A percentile compares a stretch with the other conserved stretches of the same genome.
Conservation (phyloP, 2,797 vertebrate species). For the Synaphobranchus kaupii region DNA sequence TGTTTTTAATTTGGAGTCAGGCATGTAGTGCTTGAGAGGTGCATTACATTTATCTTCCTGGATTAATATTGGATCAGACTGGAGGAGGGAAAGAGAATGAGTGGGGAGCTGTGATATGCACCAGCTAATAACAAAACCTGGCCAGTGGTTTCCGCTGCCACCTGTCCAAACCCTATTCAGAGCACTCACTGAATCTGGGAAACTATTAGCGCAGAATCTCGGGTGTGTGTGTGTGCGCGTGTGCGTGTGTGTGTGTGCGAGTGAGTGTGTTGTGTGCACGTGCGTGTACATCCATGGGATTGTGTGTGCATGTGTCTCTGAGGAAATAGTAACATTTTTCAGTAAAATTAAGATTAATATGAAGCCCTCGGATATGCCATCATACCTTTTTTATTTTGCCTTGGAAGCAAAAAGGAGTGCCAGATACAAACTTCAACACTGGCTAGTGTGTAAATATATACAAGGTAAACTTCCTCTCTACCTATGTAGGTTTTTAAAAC, state of each 20-base stretch:
- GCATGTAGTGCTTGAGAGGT: slow-evolving; percentile 54
- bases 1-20: slow-evolving; percentile 45
- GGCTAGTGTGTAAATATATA: neutral
- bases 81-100: slow-evolving; percentile 51
- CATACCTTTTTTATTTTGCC: neutral
- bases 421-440: neutral
- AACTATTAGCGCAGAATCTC: neutral
- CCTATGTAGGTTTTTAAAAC: too few relatives aligned
- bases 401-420: neutral
- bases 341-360: slow-evolving; percentile 11
- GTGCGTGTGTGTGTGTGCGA: neutral
- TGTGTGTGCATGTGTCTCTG: neutral
- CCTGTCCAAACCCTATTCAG: neutral
- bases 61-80: slow-evolving; percentile 60
- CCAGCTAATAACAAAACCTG: slow-evolving; percentile 37
- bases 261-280: neutral
- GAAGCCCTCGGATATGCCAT: neutral
- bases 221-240: neutral
- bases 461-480: too few relatives aligned
- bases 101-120: slow-evolving; percentile 47
- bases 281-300: neutral
- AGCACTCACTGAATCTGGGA: neutral
- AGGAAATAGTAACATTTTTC: neutral
- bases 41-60: slow-evolving; percentile 54
- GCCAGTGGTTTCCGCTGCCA: slow-evolving; percentile 38